phyloP scores from a whole-genome alignment of 2,888 invertebrate genomes.

The Agrypnus murinus region DNA sequence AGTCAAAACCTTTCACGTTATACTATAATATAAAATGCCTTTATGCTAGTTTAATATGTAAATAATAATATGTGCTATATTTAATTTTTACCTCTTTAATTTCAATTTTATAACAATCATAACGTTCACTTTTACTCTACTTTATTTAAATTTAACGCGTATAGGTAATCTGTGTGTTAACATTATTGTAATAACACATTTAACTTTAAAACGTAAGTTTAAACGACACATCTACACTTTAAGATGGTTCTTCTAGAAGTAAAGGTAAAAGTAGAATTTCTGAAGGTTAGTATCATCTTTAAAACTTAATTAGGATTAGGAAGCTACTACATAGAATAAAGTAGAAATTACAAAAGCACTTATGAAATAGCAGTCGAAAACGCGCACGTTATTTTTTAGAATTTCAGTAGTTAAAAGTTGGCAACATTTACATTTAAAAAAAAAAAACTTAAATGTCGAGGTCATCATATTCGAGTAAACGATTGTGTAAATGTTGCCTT shows the following conservation, averaged over 20 bases:
- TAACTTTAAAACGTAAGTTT: background rate
- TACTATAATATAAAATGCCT: background rate
- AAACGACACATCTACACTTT: background rate
- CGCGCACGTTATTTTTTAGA: conserved; percentile 3
- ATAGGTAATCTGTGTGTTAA: background rate
- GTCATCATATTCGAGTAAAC: background rate
- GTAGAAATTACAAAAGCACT: conserved; percentile 9
- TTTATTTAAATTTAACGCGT: conserved; percentile 12
- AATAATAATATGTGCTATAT: background rate
- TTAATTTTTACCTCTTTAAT: conserved; percentile 12
- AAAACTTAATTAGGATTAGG: conserved; percentile 20
- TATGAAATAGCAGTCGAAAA: conserved; percentile 15
- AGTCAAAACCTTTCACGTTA: background rate
- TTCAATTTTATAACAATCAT: background rate
- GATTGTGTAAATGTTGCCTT: conserved; percentile 1
- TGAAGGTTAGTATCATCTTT: conserved; percentile 37
- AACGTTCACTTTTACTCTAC: conserved; percentile 45
- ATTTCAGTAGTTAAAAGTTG: conserved; percentile 7
- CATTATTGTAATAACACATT: background rate
- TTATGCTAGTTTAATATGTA: background rate
- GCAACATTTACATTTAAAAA: conserved; percentile 1
- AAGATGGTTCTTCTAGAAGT: background rate
- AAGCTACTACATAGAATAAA: conserved; percentile 31
- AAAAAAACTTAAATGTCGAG: background rate
- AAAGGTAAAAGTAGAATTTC: conserved; percentile 30